Conservation (phyloP, 1,140 invertebrate genomes). For the Acromyrmex charruanus region DNA sequence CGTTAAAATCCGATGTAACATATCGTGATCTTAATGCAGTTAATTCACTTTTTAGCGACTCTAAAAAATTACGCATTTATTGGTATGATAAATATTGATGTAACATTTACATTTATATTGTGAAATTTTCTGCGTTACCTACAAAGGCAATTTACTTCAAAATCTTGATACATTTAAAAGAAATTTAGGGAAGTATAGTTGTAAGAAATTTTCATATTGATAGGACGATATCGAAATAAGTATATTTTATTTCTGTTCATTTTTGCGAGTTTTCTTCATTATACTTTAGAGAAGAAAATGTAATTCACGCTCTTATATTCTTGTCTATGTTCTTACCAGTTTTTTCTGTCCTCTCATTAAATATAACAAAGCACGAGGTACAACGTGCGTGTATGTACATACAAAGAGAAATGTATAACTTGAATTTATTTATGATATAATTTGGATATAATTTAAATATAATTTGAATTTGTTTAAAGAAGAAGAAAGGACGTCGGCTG, state of each 20-base stretch:
- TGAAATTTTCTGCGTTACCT: conserved; percentile 3
- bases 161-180: background rate
- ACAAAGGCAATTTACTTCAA: conserved; percentile 1
- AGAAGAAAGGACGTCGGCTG: no score
- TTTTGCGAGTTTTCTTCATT: background rate
- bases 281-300: background rate
- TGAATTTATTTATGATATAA: conserved; percentile 1
- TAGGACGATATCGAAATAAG: background rate
- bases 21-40: background rate
- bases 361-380: background rate
- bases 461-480: background rate
- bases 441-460: conserved; percentile 1
- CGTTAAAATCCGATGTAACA: conserved; percentile 27
- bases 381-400: background rate
- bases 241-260: background rate
- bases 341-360: background rate
- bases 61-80: conserved; percentile 28
- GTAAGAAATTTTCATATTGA: background rate
- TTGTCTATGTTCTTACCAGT: background rate
- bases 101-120: conserved; percentile 16
- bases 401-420: background rate
- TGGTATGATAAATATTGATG: conserved; percentile 4
- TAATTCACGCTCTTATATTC: background rate
- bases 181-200: background rate
- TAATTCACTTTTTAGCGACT: conserved; percentile 43